Percentiles rank a stretch among this genome's conserved stretches.
phyloP scores from a whole-genome alignment of 2,797 vertebrate species.

The Hephaestus fuliginosus region DNA sequence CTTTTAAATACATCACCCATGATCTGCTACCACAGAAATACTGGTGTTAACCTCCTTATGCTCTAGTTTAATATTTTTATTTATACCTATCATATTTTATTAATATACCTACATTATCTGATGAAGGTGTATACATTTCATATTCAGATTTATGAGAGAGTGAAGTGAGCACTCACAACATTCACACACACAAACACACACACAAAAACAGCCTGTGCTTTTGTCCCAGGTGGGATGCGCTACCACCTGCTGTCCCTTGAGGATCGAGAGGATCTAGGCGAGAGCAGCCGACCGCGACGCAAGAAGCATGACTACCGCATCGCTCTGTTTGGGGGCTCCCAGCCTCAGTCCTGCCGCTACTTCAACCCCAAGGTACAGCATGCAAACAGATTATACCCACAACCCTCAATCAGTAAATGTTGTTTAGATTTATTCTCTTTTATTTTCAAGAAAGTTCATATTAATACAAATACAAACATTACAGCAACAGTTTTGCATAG shows the following conservation, averaged over 20 bases:
- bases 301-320: conserved; percentile 98
- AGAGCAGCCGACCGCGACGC: conserved; percentile 93
- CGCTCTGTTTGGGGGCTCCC: conserved; percentile 96
- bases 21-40: not conserved
- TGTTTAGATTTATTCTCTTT: not conserved
- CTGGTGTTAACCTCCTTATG: not conserved
- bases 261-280: conserved; percentile 95
- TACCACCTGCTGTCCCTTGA: conserved; percentile 97
- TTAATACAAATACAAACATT: conserved; percentile 4
- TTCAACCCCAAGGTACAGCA: conserved; percentile 95
- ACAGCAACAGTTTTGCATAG: not conserved
- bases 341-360: conserved; percentile 97
- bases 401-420: not conserved
- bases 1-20: not conserved
- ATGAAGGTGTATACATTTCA: not conserved
- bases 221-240: conserved; percentile 93
- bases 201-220: not conserved
- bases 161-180: not conserved
- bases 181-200: not conserved
- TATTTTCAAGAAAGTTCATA: not conserved
- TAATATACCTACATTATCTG: not conserved
- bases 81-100: not conserved
- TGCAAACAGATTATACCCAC: not conserved
- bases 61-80: not conserved
- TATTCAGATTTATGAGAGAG: not conserved